Conservation (phyloP, 2,888 invertebrate species). For the Temnothorax rugatulus region DNA sequence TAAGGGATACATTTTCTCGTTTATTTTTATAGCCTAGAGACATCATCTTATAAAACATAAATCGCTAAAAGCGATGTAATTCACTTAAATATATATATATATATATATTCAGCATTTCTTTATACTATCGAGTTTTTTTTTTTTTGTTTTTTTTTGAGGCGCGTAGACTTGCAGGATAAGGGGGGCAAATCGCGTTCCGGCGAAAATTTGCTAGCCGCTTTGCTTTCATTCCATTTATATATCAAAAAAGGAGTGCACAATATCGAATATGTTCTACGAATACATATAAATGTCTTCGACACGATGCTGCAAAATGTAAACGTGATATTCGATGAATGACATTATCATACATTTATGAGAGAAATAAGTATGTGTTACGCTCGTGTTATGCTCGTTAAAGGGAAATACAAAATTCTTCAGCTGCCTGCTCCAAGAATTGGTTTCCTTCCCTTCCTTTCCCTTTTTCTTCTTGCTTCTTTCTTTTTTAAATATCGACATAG, state of each 20-base stretch:
- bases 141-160: background rate
- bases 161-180: background rate
- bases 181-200: constrained; percentile 24
- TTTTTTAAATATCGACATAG: constrained; percentile 57
- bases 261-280: constrained; percentile 38
- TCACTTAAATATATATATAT: constrained; percentile 72
- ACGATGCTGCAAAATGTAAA: constrained; percentile 59
- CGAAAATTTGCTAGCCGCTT: constrained; percentile 57
- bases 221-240: constrained; percentile 52
- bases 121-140: constrained; percentile 17
- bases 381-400: constrained; percentile 46
- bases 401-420: constrained; percentile 66
- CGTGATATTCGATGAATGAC: constrained; percentile 52
- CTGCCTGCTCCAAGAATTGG: constrained; percentile 53
- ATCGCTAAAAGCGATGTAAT: constrained; percentile 74
- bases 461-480: background rate
- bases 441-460: background rate
- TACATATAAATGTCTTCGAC: constrained; percentile 58
- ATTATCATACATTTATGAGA: constrained; percentile 67
- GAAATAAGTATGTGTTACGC: constrained; percentile 47
- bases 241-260: constrained; percentile 59
- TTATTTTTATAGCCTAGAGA: constrained; percentile 77
- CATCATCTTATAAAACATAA: constrained; percentile 78
- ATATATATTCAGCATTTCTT: constrained; percentile 47
- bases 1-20: constrained; percentile 76